A percentile compares a stretch with the other conserved stretches of the same genome.
These are phyloP conservation scores for Acrossocheilus fasciatus DNA, from an alignment of 2,797 vertebrate genomes.

Conservation along the genomic window DNA sequence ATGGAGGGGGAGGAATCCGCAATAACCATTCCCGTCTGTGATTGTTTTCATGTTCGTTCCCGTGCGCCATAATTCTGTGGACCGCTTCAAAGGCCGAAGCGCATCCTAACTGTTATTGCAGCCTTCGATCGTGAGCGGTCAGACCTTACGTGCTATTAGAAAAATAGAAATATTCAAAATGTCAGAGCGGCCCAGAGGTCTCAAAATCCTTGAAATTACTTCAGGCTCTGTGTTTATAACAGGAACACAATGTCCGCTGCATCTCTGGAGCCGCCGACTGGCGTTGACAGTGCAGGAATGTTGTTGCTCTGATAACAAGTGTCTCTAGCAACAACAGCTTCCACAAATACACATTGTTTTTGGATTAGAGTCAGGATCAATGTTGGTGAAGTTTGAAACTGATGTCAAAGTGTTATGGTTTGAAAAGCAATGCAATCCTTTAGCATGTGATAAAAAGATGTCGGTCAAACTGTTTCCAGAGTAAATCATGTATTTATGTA, in stretches of 20 bases:
- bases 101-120: background rate
- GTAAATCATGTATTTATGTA: background rate
- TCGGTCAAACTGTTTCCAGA: background rate
- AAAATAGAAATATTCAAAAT: slow-evolving; percentile 33
- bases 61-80: background rate
- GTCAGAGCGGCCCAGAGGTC: slow-evolving; percentile 18
- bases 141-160: slow-evolving; percentile 11
- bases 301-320: slow-evolving; percentile 44
- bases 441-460: background rate
- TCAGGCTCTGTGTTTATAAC: slow-evolving; percentile 14
- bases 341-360: background rate
- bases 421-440: background rate
- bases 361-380: background rate
- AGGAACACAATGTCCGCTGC: slow-evolving; percentile 25
- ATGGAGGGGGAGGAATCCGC: background rate
- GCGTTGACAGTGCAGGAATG: slow-evolving; percentile 38
- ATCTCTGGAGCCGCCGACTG: background rate
- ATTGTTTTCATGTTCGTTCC: background rate
- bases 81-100: slow-evolving; percentile 21
- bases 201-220: slow-evolving; percentile 33
- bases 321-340: slow-evolving; percentile 11
- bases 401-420: background rate
- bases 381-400: background rate
- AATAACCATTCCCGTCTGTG: background rate
- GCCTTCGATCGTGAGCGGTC: background rate